These are phyloP conservation scores for Heliothis virescens DNA, from an alignment of 1,140 invertebrate species.

Conservation along the genomic window DNA sequence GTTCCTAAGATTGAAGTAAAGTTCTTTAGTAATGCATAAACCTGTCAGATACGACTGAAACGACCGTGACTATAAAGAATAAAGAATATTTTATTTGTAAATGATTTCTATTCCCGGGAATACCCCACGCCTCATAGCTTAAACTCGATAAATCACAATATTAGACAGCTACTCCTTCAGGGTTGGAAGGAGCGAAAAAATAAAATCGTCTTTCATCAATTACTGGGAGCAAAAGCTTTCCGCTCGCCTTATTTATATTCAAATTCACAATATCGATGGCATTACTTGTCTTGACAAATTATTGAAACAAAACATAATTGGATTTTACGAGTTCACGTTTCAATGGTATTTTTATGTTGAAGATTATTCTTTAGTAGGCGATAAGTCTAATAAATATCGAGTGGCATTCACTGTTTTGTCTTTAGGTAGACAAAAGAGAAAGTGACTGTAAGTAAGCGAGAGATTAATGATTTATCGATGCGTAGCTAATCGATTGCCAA, in stretches of 20 bases:
- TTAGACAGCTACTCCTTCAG: conserved; percentile 63
- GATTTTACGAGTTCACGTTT: conserved; percentile 29
- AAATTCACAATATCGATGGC: conserved; percentile 50
- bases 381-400: background rate
- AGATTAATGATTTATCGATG: conserved; percentile 6
- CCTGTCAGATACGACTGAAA: background rate
- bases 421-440: conserved; percentile 7
- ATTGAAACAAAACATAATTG: conserved; percentile 49
- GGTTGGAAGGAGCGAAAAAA: conserved; percentile 58
- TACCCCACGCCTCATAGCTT: conserved; percentile 58
- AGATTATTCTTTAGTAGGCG: conserved; percentile 1
- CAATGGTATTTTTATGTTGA: conserved; percentile 6
- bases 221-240: conserved; percentile 53
- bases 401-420: background rate
- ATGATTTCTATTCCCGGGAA: conserved; percentile 55
- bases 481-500: background rate
- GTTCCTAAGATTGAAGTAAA: conserved; percentile 13
- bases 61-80: conserved; percentile 4
- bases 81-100: conserved; percentile 53
- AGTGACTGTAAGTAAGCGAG: background rate
- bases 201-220: conserved; percentile 64
- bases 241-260: conserved; percentile 53
- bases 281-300: conserved; percentile 47
- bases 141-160: conserved; percentile 69
- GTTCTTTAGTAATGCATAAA: conserved; percentile 5